Base-by-base conservation (phyloP, 1,140 invertebrate genomes). In the Colletes latitarsis region DNA sequence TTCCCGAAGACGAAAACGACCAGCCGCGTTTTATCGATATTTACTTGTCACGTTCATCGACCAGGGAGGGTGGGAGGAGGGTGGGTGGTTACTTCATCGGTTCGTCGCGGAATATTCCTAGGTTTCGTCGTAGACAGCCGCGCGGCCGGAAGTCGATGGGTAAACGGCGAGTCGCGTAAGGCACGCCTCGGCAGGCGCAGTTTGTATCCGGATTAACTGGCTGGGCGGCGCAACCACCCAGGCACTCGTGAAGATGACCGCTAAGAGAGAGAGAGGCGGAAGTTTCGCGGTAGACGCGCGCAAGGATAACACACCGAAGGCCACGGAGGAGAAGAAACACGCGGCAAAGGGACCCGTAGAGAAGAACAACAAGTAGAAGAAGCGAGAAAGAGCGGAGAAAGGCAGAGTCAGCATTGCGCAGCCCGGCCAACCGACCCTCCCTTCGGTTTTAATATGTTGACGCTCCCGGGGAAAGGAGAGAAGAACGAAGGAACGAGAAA, bases 391-490 rank as follows among this genome's bases (percentile, higher is more conserved):
- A 77, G 64, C 71, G 83, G 64, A 77, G 84, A 86, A 90, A 87
- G 83, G 90, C 86, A 85, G 73, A 89, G 89, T 91, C 90, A 91
- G 91, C 90, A 89, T 88, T 89, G 90, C 88, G 87, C 89, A 88
- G 87, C 73, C 80, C 75, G 72, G 77, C 77, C 82, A 83, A 85
- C 79, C 82, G 81, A 70, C 77, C 86, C 88, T 67, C 70, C 73
- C 71, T 70, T 78, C 43, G 64, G 85, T 91, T 92, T 92, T 91
- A 92, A 92, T 92, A 91, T 90, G 91, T 92, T 91, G 90, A 92
- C 90, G 90, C 87, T 92, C 81, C 86, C 30, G 70, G 82, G 81
- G 84, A 75, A 64, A 85, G 92, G 92, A 69, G 81, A 70, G 60
- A 75, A 39, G 77, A 57, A 83, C 84, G 55, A 57, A 57, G 78